Evolutionary conservation across 2,113 vertebrate species (phyloP), one percentile per base, ranked within the genome.

Genomic region (Plecturocebus donacophilus): DNA sequence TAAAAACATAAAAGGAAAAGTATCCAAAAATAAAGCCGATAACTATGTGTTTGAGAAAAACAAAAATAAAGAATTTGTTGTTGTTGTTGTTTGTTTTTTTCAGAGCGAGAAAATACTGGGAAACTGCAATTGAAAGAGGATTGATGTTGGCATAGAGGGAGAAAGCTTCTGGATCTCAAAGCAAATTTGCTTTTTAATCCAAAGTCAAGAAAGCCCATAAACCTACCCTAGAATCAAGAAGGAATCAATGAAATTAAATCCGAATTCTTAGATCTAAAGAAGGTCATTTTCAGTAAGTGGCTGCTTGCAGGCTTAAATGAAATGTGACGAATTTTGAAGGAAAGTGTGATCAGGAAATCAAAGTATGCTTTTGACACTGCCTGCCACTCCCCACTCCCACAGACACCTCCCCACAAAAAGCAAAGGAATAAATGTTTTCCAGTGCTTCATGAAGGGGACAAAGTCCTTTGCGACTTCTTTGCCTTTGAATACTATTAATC

Each of bases 121-220:
- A 83, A 95, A 47, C 64, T 11, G 16, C 35, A 25, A 5, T 8
- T 16, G 25, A 79, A 70, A 71, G 54, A 83, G 58, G 68, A 89
- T 49, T 49, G 66, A 40, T 30, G 6, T 68, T 77, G 80, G 23
- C n/a, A 13, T 16, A 27, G 30, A 83, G 32, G 42, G 12, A 89
- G 21, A 47, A 16, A 32, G 16, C 49, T 52, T 71, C 40, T 56
- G 45, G 79, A 21, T 80, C n/a, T 0, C 71, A 83, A 35, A 45
- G 13, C 54, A 85, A 80, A 73, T 79, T 21, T 58, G 40, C 70
- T 49, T 87, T 85, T 89, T 56, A 54, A 38, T 93, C 79, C 84
- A 52, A 77, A 25, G 47, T 71, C 77, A 76, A 81, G 42, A 68
- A 94, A 97, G 14, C 21, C 54, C 45, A 2, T 47, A 49, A 81